Evolutionary conservation across 1,140 invertebrate genomes (phyloP), one percentile per base, ranked within the genome.

Genomic region (Hylaeus anthracinus): DNA sequence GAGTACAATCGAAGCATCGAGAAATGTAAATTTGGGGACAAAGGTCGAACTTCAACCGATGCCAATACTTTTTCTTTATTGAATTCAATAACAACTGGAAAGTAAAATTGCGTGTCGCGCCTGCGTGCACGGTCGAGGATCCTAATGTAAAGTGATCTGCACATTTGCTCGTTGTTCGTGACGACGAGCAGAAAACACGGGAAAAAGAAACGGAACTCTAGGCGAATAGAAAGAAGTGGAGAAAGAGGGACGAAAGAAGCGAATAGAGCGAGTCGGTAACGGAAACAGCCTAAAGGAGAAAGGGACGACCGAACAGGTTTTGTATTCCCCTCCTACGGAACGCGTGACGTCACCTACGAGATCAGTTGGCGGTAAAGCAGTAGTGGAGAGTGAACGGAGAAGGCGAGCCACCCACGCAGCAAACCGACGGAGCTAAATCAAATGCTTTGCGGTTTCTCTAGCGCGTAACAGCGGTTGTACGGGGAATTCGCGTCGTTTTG

Each of bases 401-500:
- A 65, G 69, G 80, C 53, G 56, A 77, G 60, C 72, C 82, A 75
- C 82, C 82, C 78, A 83, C 82, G 78, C 82, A 55, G 56, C 55
- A 51, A 73, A 56, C 55, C 64, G 65, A 83, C 39, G 55, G 43
- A 76, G 55, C 53, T 69, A 79, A 86, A 82, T 79, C 84, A 66
- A 83, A 83, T 63, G 78, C 85, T 86, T 81, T 86, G 85, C 81
- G 84, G 85, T 87, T 86, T 87, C 77, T 84, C 53, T n/a, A 72
- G 63, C 65, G 77, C 77, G 74, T 87, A 81, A 87, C 85, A 60
- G 79, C 67, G 77, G 73, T 83, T 41, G 60, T 71, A 51, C 39
- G 55, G n/a, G 67, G 84, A 86, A 84, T 84, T 81, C 81, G 69
- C 78, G 61, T 82, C 61, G 66, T 86, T 77, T 85, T 72, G 72